Conservation (phyloP, 2,113 vertebrate genomes). For the rabbit (Oryctolagus cuniculus) region mOryCun1.1 NC_091447.1:8508001-8508500, state of each 20-base stretch:
- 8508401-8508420: neutral
- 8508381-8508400: neutral
- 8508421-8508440: too few species aligned
- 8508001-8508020: neutral
- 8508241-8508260: neutral
- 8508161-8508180: neutral
- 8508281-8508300: neutral
- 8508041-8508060: neutral
- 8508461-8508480: neutral
- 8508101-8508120: neutral
- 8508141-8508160: neutral
- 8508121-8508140: neutral
- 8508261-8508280: neutral
- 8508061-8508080: conserved; percentile 1
- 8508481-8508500: neutral
- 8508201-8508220: neutral
- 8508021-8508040: neutral
- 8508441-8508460: neutral
- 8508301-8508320: neutral
- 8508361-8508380: neutral
- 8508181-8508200: neutral
- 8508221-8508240: neutral
- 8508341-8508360: neutral
- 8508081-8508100: neutral
- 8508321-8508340: neutral